These are phyloP conservation scores for Leucosticte australis DNA, from an alignment of 2,113 vertebrate species.

Conservation along the genomic window DNA sequence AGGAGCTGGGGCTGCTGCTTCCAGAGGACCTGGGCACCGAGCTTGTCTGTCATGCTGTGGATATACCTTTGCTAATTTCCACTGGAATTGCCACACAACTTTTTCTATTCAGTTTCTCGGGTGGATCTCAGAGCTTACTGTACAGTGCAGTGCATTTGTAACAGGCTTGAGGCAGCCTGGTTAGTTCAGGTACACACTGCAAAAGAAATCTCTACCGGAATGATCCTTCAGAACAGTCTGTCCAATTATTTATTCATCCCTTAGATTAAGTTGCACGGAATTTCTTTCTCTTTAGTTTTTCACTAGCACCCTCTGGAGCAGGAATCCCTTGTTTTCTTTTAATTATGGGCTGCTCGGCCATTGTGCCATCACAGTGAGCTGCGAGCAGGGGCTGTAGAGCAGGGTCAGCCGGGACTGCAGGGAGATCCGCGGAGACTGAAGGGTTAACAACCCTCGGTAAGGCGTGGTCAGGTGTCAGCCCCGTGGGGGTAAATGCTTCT, in stretches of 20 bases:
- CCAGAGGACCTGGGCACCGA: neutral
- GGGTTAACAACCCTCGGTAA: neutral
- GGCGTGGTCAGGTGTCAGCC: neutral
- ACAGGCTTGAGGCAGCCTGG: neutral
- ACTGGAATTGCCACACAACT: neutral
- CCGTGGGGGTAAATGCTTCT: neutral
- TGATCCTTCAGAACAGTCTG: neutral
- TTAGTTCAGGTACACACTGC: neutral
- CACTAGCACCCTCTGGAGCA: conserved; percentile 15
- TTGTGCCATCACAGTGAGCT: neutral
- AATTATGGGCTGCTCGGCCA: neutral
- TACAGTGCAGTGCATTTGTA: neutral
- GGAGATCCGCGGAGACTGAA: neutral
- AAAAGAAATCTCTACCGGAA: neutral
- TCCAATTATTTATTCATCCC: neutral
- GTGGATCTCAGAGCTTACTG: neutral
- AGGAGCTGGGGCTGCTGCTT: neutral
- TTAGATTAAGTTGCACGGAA: neutral
- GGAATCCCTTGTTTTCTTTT: conserved; percentile 69
- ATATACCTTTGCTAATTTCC: neutral
- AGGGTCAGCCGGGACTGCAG: neutral
- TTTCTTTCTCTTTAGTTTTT: conserved; percentile 62
- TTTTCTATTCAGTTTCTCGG: neutral
- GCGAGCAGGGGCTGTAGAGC: neutral
- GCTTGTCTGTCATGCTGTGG: neutral